Evolutionary conservation across 2,797 vertebrate genomes (phyloP), one percentile per base, ranked within the genome.

Genomic region (Molossus alvarezi): DNA sequence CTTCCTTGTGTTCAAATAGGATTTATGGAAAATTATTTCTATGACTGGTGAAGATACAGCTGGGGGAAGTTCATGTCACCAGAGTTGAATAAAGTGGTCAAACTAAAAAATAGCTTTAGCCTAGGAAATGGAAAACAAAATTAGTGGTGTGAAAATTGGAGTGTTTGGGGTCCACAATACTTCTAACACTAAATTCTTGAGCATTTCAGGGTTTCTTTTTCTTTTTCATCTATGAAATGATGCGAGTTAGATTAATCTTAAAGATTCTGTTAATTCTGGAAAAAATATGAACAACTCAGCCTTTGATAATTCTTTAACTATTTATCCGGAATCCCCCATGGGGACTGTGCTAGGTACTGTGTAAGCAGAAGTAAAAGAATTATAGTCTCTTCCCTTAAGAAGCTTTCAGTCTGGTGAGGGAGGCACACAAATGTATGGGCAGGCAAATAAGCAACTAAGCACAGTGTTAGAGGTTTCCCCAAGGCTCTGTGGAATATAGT

Each of bases 11-110:
- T 29, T 89, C 92, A 95, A 95, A 51, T 80, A 95, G 92, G 79
- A 95, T 97, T 97, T 97, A 97, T 97, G 88, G 89, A 95, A 97
- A 97, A 96, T 95, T 96, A 97, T 97, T 96, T 96, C 79, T 97
- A 76, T 92, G 90, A 86, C 79, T 93, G 55, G 90, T 94, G 73
- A 95, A 96, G 88, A 88, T 93, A 90, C 77, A 91, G 62, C 86
- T 84, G 23, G 57, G 92, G 71, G 94, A 94, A 96, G 89, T 94
- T 95, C 88, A 81, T 88, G 57, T 96, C 93, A 90, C 55, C 17
- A 90, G 89, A 93, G 75, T 85, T 97, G 96, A 97, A 97, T 96
- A 94, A 97, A 97, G 76, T 84, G 65, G 71, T 97, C 87, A 96
- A 94, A 93, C 83, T 97, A 53, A 96, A 97, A 97, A 94, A 95